Evolutionary conservation across 2,888 invertebrate species (phyloP).

Genomic region (Nymphalis urticae): DNA sequence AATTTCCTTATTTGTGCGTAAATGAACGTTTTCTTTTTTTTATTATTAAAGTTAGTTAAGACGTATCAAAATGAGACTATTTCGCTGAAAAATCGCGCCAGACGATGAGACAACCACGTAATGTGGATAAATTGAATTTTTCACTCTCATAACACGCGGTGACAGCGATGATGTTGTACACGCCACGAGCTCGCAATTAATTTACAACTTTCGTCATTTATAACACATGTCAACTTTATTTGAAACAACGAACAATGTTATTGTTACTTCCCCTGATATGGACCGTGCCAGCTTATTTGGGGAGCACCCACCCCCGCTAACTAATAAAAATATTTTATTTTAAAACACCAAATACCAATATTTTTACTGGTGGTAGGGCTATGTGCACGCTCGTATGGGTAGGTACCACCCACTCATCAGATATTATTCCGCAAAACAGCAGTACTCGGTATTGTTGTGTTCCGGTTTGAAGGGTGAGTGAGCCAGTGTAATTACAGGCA

Average conservation of each 20-base stretch:
- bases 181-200: conserved; percentile 1
- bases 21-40: not conserved
- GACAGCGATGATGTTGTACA: not conserved
- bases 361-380: no score
- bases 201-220: conserved; percentile 4
- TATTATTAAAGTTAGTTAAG: not conserved
- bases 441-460: no score
- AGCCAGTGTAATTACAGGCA: no score
- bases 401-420: no score
- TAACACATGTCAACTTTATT: conserved; percentile 4
- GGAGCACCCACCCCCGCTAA: no score
- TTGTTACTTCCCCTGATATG: not conserved
- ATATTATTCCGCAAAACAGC: no score
- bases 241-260: not conserved
- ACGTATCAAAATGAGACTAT: not conserved
- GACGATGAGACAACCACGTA: not conserved
- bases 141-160: conserved; percentile 4
- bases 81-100: not conserved
- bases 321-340: no score
- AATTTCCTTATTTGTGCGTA: not conserved
- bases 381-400: no score
- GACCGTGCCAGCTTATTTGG: not conserved
- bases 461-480: no score
- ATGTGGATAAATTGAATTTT: conserved; percentile 6
- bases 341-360: no score